A percentile compares a stretch with the other conserved stretches of the same genome.
Evolutionary conservation across 2,113 vertebrate genomes (phyloP).

Genomic region (Onychorhynchus coronatus): DNA sequence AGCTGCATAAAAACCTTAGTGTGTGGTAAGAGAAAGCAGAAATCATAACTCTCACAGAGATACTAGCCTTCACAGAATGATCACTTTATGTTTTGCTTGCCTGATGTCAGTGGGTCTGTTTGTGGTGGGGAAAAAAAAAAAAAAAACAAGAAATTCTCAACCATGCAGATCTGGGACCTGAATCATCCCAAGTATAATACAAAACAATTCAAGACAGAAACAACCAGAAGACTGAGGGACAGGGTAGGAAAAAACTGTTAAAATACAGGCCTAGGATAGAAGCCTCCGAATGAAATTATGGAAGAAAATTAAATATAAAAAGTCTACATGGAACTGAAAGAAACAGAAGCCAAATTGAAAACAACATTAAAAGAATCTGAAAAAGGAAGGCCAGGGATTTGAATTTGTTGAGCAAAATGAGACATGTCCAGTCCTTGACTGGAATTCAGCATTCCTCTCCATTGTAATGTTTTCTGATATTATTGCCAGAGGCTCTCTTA

Average conservation of each 20-base stretch:
- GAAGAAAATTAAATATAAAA: background rate
- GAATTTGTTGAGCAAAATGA: background rate
- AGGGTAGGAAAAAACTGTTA: background rate
- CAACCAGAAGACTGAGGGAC: background rate
- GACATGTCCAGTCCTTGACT: background rate
- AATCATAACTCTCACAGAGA: background rate
- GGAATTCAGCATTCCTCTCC: background rate
- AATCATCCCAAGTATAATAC: background rate
- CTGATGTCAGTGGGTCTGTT: background rate
- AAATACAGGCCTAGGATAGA: background rate
- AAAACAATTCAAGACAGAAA: background rate
- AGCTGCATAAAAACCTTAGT: background rate
- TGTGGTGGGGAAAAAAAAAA: background rate
- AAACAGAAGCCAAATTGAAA: background rate
- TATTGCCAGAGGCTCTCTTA: background rate
- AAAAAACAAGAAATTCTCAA: background rate
- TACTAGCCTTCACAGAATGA: background rate
- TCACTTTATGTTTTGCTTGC: background rate
- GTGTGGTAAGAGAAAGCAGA: background rate
- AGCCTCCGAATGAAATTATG: background rate
- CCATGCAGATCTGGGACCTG: background rate
- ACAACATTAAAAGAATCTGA: background rate
- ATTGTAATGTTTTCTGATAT: background rate
- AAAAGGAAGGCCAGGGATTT: background rate
- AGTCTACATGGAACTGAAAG: background rate